Base-by-base conservation (phyloP, 1,140 invertebrate species). In the Odontomachus brunneus region DNA sequence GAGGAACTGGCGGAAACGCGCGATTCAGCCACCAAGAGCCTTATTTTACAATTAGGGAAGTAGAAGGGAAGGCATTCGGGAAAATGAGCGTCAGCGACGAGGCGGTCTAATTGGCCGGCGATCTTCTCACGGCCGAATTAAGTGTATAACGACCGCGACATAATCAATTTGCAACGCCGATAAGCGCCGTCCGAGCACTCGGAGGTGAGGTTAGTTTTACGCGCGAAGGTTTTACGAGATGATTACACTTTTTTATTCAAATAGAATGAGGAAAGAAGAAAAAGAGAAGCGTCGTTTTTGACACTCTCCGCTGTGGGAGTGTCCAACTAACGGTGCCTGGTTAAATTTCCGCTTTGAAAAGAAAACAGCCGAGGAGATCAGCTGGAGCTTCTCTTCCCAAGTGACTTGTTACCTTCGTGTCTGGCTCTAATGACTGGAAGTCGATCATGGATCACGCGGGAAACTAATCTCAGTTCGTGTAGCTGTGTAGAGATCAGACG, bases 1-100 rank as follows among this genome's bases (percentile, higher is more conserved):
- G 67, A 81, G 86, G 72, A 57, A 73, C 71, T 29, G 75, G 60
- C 83, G 82, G 84, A 86, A 87, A 87, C 60, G 82, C 63, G 75
- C 38, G 75, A 82, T 81, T 83, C 66, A 29, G 17, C 26, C 2
- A 11, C 48, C 83, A 33, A 48, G 24, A n/a, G 49, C 33, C n/a
- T 71, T 71, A 57, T 57, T n/a, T 57, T 48, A 44, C 71, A 80
- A 80, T 80, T 80, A 24, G 59, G 75, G 44, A 75, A 65, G 82
- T 53, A 71, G 60, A 60, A 62, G 38, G 38, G 38, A 44, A 44
- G 14, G 5, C 38, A 22, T 57, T 55, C 51, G 59, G 26, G 53
- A 69, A 60, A 78, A 78, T 26, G 49, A 2, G 29, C 29, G 29
- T 12, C 26, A 26, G 4, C 17, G 14, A 3, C 15, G 63, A 44